Conservation (phyloP, 2,888 invertebrate genomes). For the Brachypalpus laphriformis region DNA sequence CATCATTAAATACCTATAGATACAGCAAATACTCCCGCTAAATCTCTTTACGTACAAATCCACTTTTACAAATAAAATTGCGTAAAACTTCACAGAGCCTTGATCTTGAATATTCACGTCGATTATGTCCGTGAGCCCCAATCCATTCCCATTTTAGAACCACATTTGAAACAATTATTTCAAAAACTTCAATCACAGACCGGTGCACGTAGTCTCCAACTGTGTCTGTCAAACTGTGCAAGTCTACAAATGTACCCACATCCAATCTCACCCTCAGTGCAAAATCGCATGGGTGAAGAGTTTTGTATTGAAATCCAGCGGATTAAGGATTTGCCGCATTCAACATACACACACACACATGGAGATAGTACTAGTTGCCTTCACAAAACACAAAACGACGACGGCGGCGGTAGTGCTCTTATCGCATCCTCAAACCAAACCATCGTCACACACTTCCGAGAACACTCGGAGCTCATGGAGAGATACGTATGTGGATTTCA, state of each 20-base stretch:
- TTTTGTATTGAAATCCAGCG: slow-evolving; percentile 82
- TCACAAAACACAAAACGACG: background rate
- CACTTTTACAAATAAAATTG: background rate
- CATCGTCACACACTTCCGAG: slow-evolving; percentile 20
- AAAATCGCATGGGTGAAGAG: slow-evolving; percentile 73
- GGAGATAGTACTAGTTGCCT: slow-evolving; percentile 6
- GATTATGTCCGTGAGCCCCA: background rate
- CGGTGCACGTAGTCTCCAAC: background rate
- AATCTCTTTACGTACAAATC: too few relatives aligned
- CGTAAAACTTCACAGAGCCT: background rate
- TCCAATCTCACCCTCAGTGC: slow-evolving; percentile 46
- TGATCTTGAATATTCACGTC: slow-evolving; percentile 44
- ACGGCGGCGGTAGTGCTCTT: slow-evolving; percentile 40
- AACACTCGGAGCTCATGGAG: slow-evolving; percentile 43
- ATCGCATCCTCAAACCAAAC: slow-evolving; percentile 53
- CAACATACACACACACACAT: slow-evolving; percentile 67
- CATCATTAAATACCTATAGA: too few relatives aligned
- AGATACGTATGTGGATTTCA: slow-evolving; percentile 69
- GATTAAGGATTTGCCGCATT: slow-evolving; percentile 83
- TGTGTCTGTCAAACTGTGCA: slow-evolving; percentile 53
- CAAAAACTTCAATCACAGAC: background rate
- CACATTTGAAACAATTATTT: slow-evolving; percentile 41
- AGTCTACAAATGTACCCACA: slow-evolving; percentile 56
- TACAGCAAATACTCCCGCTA: too few relatives aligned
- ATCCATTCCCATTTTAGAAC: slow-evolving; percentile 10